A percentile compares a stretch with the other conserved stretches of the same genome.
These are phyloP conservation scores for Mesorhabditis sp. DNA, from an alignment of 2,888 invertebrate genomes.

Conservation along the genomic window DNA sequence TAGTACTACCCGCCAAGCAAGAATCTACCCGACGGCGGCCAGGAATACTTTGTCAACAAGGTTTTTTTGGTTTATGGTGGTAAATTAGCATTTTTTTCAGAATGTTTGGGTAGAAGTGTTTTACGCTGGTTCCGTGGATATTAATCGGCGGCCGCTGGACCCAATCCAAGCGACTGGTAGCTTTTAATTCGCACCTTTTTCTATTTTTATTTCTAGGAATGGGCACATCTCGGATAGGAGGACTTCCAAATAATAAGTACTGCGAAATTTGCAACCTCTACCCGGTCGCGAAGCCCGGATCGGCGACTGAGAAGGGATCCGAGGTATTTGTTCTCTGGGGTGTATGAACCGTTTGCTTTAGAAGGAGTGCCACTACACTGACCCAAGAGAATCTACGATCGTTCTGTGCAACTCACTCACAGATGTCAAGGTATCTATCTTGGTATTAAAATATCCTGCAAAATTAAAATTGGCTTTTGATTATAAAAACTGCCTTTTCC, in stretches of 20 bases:
- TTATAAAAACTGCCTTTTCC: too few species aligned
- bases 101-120: constrained; percentile 53
- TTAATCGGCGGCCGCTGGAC: constrained; percentile 36
- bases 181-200: neutral
- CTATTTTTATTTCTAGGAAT: constrained; percentile 18
- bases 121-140: constrained; percentile 50
- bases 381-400: neutral
- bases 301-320: too few species aligned
- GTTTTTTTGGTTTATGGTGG: too few species aligned
- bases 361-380: neutral
- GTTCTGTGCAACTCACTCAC: neutral
- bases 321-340: neutral
- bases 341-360: neutral
- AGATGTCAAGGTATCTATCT: neutral
- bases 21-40: constrained; percentile 1
- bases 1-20: constrained; percentile 5
- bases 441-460: too few species aligned
- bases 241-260: constrained; percentile 52
- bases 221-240: constrained; percentile 46
- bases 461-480: too few species aligned
- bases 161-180: constrained; percentile 31
- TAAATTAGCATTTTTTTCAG: neutral
- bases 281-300: constrained; percentile 18
- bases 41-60: constrained; percentile 1
- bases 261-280: constrained; percentile 54